Conservation (phyloP, 2,113 vertebrate species). For the human region GRCh38 chr1:47487501-47488000, state of each 20-base stretch:
- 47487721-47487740: background rate
- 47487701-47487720: background rate
- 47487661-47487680: background rate
- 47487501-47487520: background rate
- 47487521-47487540: constrained; percentile 1
- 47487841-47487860: background rate
- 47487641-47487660: background rate
- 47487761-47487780: background rate
- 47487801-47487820: background rate
- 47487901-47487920: background rate
- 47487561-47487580: background rate
- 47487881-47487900: background rate
- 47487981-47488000: background rate
- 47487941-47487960: background rate
- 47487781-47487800: background rate
- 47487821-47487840: background rate
- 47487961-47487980: background rate
- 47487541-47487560: background rate
- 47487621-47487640: background rate
- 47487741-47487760: background rate
- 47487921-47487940: background rate
- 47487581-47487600: background rate
- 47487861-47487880: too few relatives aligned
- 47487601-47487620: background rate
- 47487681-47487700: background rate